Base-by-base conservation (phyloP, 2,113 vertebrate genomes). In the Puntigrus tetrazona region DNA sequence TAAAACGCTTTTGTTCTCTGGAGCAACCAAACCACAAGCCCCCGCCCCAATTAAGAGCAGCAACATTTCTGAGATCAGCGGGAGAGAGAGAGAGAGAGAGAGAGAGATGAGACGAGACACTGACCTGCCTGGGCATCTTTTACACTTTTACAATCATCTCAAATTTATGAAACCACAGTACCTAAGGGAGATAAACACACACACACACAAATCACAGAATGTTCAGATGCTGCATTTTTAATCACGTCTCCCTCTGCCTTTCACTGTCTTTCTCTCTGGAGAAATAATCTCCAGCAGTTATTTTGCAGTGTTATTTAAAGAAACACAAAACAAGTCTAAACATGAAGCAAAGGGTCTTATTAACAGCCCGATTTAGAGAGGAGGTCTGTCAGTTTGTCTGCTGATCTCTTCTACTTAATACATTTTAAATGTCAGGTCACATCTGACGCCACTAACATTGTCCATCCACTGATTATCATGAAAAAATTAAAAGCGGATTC, bases 31-130 rank as follows among this genome's bases (percentile, higher is more conserved):
- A 91, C 90, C 90, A 90, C 67, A 89, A 78, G 86, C 90, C 89
- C 90, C 88, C 89, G 89, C 84, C 91, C 91, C 92, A 93, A 94
- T 94, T 93, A 94, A 90, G 88, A 89, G 86, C 90, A 87, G 86
- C 86, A 89, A 89, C 88, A 91, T 78, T 91, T 79, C 67, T 84
- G 43, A 83, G 85, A 90, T 36, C 67, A 43, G 73, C 20, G 65
- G 70, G 87, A 89, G 87, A 84, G 4, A 81, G 86, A 13, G 74
- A 88, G 47, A 83, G 87, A n/a, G n/a, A n/a, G n/a, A 80, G 87
- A 11, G 73, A 88, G 50, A 83, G 87, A 89, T 4, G 45, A 47
- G 36, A 7, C 47, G 27, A 59, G 65, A 43, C 43, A 31, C 41
- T 73, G 52, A 74, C 65, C 78, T 79, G 73, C 55, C 43, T 8